These are phyloP conservation scores for Palythoa caribaeorum DNA, from an alignment of 92 coral and sea anemone genomes.

Conservation along the genomic window DNA sequence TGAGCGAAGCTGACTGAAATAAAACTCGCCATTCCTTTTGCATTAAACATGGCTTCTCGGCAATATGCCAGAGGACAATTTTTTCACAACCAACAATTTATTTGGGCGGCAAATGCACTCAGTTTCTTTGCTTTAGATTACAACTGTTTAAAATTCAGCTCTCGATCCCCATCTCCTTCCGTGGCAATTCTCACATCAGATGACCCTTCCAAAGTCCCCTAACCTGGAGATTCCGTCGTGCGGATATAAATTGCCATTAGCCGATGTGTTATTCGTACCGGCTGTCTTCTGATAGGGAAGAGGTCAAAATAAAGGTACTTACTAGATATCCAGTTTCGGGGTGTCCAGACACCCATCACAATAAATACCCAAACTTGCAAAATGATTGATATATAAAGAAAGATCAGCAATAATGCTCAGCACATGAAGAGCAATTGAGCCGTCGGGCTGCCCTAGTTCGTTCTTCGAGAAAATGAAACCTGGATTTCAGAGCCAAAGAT, in stretches of 20 bases:
- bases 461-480: neutral
- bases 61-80: too few species aligned
- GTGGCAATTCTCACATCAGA: neutral
- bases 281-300: neutral
- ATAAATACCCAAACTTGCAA: neutral
- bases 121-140: neutral
- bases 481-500: neutral
- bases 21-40: too few species aligned
- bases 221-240: neutral
- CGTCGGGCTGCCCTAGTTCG: neutral
- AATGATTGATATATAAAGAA: neutral
- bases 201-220: neutral
- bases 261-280: neutral
- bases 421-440: neutral
- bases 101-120: too few species aligned
- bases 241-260: neutral
- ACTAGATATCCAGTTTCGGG: neutral
- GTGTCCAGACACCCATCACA: neutral
- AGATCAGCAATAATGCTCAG: neutral
- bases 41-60: too few species aligned
- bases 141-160: neutral
- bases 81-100: too few species aligned
- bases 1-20: too few species aligned
- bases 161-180: neutral
- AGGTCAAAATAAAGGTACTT: neutral